Base-by-base conservation (phyloP, 1,140 invertebrate species). In the Lineus longissimus region DNA sequence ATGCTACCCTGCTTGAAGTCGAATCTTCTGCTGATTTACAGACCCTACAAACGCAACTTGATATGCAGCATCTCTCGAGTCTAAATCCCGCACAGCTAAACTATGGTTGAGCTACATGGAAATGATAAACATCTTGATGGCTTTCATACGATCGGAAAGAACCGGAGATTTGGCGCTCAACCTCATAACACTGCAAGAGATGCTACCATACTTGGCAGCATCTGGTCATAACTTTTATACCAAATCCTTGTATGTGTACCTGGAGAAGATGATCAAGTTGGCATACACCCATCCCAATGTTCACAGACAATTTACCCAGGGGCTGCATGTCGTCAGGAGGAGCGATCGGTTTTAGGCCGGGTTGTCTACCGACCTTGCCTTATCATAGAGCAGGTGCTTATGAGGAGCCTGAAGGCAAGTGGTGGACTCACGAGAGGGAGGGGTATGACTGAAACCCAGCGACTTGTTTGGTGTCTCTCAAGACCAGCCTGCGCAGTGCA, bases 211-310 rank as follows among this genome's bases (percentile, higher is more conserved):
- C n/a, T n/a, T n/a, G n/a, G n/a, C n/a, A n/a, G n/a, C n/a, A n/a
- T n/a, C n/a, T n/a, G n/a, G n/a, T n/a, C n/a, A n/a, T n/a, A 79
- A 78, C 63, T 60, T 76, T 23, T 83, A 83, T 70, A 76, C 81
- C 4, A 85, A 84, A n/a, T n/a, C n/a, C n/a, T n/a, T n/a, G n/a
- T n/a, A n/a, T n/a, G n/a, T n/a, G n/a, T n/a, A n/a, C n/a, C 76
- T 81, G 77, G 77, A 82, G 75, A 68, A 82, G 70, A 83, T 79
- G 80, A 0, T 51, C 57, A 36, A 71, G 59, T 66, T 78, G 62
- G 23, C 73, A 45, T 57, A 66, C 2, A 17, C 25, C 15, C 25
- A 55, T 51, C 40, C 51, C 41, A 56, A 66, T 17, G 40, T 51
- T 17, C 47, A 69, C 51, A 7, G 76, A 80, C 0, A 66, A 76